A percentile compares a stretch with the other conserved stretches of the same genome.
phyloP scores from a whole-genome alignment of 1,140 invertebrate genomes.

The Stenopsyche tienmushanensis region DNA sequence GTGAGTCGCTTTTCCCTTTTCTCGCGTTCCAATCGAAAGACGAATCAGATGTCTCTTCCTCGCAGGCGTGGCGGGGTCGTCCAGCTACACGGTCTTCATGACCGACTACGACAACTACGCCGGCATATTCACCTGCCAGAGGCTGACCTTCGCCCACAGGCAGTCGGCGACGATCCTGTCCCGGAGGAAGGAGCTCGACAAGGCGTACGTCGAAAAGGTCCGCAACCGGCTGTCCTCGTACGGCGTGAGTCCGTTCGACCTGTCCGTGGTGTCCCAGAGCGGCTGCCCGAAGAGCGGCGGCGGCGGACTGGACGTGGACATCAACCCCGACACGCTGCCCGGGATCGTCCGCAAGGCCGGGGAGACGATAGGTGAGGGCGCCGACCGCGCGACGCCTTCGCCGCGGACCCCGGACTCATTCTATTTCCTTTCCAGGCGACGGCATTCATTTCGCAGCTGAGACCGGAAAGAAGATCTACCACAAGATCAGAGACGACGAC shows the following conservation, averaged over 20 bases:
- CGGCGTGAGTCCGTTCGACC: slow-evolving; percentile 71
- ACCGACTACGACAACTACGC: slow-evolving; percentile 77
- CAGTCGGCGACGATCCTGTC: slow-evolving; percentile 78
- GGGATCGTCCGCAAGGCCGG: slow-evolving; percentile 70
- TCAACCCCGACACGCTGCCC: slow-evolving; percentile 73
- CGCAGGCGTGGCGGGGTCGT: slow-evolving; percentile 71
- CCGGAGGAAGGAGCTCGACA: slow-evolving; percentile 66
- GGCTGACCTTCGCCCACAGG: slow-evolving; percentile 68
- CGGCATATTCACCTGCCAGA: slow-evolving; percentile 79
- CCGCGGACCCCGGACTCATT: too few relatives aligned
- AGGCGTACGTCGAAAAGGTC: slow-evolving; percentile 66
- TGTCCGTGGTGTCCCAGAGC: slow-evolving; percentile 71
- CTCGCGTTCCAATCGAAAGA: background rate
- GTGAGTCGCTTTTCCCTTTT: slow-evolving; percentile 60
- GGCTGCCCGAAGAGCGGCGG: slow-evolving; percentile 60
- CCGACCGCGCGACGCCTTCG: too few relatives aligned
- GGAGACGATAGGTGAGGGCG: slow-evolving; percentile 64
- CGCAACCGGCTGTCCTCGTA: slow-evolving; percentile 60
- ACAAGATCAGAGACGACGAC: slow-evolving; percentile 48
- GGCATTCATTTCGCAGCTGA: slow-evolving; percentile 55
- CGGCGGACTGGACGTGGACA: slow-evolving; percentile 66
- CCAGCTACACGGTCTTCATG: slow-evolving; percentile 70
- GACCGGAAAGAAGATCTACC: slow-evolving; percentile 55
- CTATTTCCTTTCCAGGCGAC: slow-evolving; percentile 51
- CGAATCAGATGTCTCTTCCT: background rate